Conservation (phyloP, 2,113 vertebrate species). For the Patagioenas fasciata region DNA sequence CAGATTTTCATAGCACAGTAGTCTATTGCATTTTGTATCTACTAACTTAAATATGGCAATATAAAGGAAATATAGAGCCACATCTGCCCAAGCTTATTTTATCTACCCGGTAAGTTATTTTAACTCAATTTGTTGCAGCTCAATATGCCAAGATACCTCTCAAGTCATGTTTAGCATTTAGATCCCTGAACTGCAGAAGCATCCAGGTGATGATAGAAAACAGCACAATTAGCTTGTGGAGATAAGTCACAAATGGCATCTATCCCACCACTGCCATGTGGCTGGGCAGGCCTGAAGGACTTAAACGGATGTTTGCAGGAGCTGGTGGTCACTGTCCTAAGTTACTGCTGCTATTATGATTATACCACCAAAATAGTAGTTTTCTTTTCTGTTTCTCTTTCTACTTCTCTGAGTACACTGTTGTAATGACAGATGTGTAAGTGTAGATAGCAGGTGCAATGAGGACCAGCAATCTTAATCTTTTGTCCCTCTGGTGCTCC, state of each 20-base stretch:
- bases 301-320: background rate
- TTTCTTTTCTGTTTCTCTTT: background rate
- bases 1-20: background rate
- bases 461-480: background rate
- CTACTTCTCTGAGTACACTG: background rate
- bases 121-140: background rate
- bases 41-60: background rate
- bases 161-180: background rate
- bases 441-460: background rate
- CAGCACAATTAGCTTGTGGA: background rate
- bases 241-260: background rate
- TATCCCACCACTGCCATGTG: background rate
- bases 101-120: background rate
- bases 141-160: background rate
- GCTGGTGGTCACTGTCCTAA: background rate
- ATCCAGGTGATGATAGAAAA: background rate
- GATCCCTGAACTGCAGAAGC: background rate
- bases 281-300: background rate
- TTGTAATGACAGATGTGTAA: background rate
- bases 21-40: background rate
- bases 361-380: background rate
- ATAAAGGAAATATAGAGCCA: background rate
- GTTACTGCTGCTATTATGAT: background rate
- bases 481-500: background rate
- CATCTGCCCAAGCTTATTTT: background rate